Base-by-base conservation (phyloP, 2,113 vertebrate genomes). In the Uria lomvia region DNA sequence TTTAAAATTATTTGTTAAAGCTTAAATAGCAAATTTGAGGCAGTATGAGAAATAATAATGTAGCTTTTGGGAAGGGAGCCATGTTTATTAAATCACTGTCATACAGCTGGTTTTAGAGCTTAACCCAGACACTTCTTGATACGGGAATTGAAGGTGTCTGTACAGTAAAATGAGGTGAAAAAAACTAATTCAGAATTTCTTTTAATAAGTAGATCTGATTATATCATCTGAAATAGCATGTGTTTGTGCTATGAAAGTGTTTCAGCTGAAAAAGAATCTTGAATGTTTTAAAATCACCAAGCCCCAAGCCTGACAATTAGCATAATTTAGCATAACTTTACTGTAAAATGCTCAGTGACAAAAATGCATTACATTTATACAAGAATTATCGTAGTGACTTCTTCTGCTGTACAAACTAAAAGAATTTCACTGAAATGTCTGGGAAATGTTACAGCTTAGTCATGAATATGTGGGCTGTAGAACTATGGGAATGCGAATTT, bases 271-370 rank as follows among this genome's bases (percentile, higher is more conserved):
- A 91, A 87, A 75, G 47, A 40, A 87, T 82, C 56, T 55, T 88
- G 50, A 38, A 52, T 90, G 38, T 84, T 95, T 94, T 86, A 68
- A 81, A 92, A 94, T 85, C 86, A 78, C 40, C 73, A 94, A 29
- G 47, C 65, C 43, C 43, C 36, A 68, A 90, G 70, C 60, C 60
- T 65, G 36, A 68, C 62, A 94, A 90, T 97, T 92, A 91, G 59
- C 91, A 96, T 96, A 94, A 91, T 14, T 94, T 97, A 91, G 77
- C 94, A 96, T 97, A 96, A 89, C 89, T 94, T 96, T 78, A 43
- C 72, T 84, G 60, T 78, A 80, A 89, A 94, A 84, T 55, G 42
- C 47, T 91, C 72, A 62, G 68, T 87, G 80, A 75, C 38, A 94
- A 81, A 94, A 96, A 90, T 36, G 20, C 26, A 27, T 81, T 76